Base-by-base conservation (phyloP, 2,797 vertebrate species). In the Apogon hyalosoma region DNA sequence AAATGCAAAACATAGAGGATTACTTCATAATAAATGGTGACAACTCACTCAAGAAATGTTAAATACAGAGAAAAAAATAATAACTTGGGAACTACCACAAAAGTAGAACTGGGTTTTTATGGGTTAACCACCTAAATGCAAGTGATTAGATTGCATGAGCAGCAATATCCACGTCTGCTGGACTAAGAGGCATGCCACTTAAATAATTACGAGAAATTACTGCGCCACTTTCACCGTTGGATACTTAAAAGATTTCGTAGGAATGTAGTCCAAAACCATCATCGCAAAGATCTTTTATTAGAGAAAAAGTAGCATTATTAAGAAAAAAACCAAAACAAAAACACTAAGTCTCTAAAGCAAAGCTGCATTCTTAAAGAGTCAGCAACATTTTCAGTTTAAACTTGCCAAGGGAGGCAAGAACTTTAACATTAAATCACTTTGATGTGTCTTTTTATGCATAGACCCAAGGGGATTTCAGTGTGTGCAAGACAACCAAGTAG, bases 361-460 rank as follows among this genome's bases (percentile, higher is more conserved):
- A 76, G 21, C 74, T 55, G 41, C 69, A 12, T 63, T 59, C 75
- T 75, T 67, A 59, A 33, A 42, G 58, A 57, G 52, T 84, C 82
- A 77, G 82, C 83, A 55, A 61, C 64, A 77, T 78, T 83, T 78
- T 77, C 41, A 57, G 49, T 54, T 75, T 65, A 72, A 77, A 82
- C 67, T 84, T 69, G 54, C 46, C 15, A 15, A 83, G 54, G 66
- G 40, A 66, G 46, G 51, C 57, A 56, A 61, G 49, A 79, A 78
- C 46, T 57, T 55, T 52, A 73, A 82, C 76, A 74, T 73, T 77
- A 80, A 87, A 87, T 79, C 49, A 84, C 40, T 57, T 63, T 72
- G 63, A 84, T 85, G 64, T 80, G 49, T 80, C 61, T 74, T 75
- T 80, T 76, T 69, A 75, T 83, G 76, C 67, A 67, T 21, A 15